Evolutionary conservation across 2,113 vertebrate species (phyloP), one percentile per base, ranked within the genome.

Genomic region (Platysteira castanea): DNA sequence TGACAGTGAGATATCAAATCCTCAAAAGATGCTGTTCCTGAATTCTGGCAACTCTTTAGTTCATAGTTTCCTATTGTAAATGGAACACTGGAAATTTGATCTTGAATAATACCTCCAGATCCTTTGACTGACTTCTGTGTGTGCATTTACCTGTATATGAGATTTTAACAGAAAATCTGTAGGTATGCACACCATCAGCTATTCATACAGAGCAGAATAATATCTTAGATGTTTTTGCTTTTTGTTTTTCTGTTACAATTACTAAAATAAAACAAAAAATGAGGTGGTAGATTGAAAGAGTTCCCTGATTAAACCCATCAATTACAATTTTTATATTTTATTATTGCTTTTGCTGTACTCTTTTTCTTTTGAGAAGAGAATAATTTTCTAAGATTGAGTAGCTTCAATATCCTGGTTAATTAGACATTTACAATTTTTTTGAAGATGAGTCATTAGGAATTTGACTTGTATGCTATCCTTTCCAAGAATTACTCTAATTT

Each of bases 381-480:
- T 41, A 19, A 31, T 63, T 92, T 91, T 92, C 47, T 90, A 82
- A n/a, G 73, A 63, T 21, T 83, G 37, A 71, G 10, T 68, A 65
- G 13, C 44, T 77, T 91, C 69, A 73, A 49, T 89, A 80, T 70
- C 89, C 44, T 89, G 27, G 46, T 92, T 94, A 91, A 93, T 92
- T 53, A 68, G 35, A 70, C 21, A 37, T 22, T 60, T 52, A 39
- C 44, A 44, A 19, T 16, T 64, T 54, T 81, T 92, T 90, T 61
- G 19, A 68, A 74, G 39, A 89, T n/a, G 78, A 93, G 30, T 96
- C 35, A 91, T 90, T 87, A 74, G 67, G 33, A 96, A 74, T 95
- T 93, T 96, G 41, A 77, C 63, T 93, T 49, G 30, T 19, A 54
- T 74, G 11, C 63, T 84, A 2, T 73, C 31, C 22, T 93, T 88